Conservation (phyloP, 1,140 invertebrate genomes). For the Lepidurus packardi region DNA sequence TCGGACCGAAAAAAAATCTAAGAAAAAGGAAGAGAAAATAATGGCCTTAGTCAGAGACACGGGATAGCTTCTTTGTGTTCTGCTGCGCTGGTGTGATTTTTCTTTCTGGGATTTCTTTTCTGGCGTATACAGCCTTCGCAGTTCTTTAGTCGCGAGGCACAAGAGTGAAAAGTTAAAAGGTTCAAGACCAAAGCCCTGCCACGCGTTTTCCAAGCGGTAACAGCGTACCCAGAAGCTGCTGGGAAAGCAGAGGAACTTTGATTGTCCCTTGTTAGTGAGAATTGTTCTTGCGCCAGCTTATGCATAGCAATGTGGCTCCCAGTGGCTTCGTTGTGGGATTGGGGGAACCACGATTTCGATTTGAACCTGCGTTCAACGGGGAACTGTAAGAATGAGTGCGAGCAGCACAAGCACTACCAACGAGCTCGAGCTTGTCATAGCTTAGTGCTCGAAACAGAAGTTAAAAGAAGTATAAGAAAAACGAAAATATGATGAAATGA, state of each 20-base stretch:
- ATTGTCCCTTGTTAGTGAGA: constrained; percentile 15
- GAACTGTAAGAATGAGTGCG: neutral
- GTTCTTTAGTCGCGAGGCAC: constrained; percentile 6
- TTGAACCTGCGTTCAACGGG: neutral
- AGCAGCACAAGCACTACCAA: neutral
- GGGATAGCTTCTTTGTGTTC: constrained; percentile 18
- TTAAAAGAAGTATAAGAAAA: neutral
- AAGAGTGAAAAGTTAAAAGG: constrained; percentile 11
- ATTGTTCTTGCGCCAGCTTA: constrained; percentile 19
- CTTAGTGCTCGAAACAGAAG: neutral
- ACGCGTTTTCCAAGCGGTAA: constrained; percentile 1
- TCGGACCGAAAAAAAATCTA: neutral
- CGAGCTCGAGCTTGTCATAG: neutral
- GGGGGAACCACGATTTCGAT: neutral
- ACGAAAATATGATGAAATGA: no score
- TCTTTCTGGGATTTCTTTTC: neutral
- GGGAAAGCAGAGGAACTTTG: neutral
- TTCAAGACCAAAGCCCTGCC: neutral
- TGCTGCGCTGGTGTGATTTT: constrained; percentile 9
- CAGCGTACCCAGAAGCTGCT: neutral
- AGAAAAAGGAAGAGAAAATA: neutral
- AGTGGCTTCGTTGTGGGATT: neutral
- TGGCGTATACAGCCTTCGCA: neutral
- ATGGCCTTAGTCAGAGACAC: constrained; percentile 18
- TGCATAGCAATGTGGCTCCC: neutral